Evolutionary conservation across 2,888 invertebrate species (phyloP), one percentile per base, ranked within the genome.

Genomic region (Gerris lacustris): DNA sequence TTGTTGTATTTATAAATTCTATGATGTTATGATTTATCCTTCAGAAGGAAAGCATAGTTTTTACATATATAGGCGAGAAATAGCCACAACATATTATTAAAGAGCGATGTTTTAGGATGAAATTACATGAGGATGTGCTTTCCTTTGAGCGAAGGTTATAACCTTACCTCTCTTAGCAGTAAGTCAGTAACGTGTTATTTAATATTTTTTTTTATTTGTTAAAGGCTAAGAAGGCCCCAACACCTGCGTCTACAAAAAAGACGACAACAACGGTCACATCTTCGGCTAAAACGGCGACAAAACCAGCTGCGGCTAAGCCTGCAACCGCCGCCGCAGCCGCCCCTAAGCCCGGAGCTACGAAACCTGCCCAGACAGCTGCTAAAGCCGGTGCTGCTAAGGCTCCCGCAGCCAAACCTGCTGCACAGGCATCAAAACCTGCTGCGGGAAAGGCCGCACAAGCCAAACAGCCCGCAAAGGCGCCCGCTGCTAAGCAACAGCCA

Each of bases 371-470:
- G 9, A 69, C 72, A 17, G 69, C 70, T 11, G 74, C 73, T 15
- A 72, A 71, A 64, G 72, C 70, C 66, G 76, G 67, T 72, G 75
- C 75, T 71, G 73, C 76, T 78, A 82, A 83, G 81, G 82, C 81
- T 79, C 83, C 80, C 79, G 81, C 83, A 77, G 84, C 84, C 78
- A 83, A 84, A 77, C 82, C 82, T 77, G 77, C 77, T 45, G 72
- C 77, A 55, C 75, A 74, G 45, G 73, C 76, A 67, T 70, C 74
- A 66, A 70, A 73, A 11, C 67, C 74, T 11, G 72, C 75, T 17
- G 70, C 74, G 17, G 70, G 73, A 9, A 79, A 78, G 67, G 77
- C 79, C 31, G 72, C 74, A 43, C 79, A 78, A 64, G 77, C 79
- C 6, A 70, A 73, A 9, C 72, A 73, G 55, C 67, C 71, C 11